phyloP scores from a whole-genome alignment of 2,113 vertebrate genomes.

The Ascaphus truei region DNA sequence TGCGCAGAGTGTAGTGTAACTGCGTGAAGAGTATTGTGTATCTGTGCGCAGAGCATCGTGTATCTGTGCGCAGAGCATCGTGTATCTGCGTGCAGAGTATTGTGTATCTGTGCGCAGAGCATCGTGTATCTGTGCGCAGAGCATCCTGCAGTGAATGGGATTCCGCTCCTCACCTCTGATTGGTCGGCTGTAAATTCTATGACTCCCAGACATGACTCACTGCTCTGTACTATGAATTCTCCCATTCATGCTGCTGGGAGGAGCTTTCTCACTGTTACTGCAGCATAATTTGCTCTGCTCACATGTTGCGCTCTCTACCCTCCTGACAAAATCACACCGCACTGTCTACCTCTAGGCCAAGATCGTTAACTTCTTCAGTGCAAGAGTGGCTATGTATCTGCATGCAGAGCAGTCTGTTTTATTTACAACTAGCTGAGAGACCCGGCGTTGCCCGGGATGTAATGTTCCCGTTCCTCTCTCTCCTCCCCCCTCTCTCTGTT shows the following conservation, averaged over 20 bases:
- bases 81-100: not conserved
- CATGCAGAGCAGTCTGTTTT: not conserved
- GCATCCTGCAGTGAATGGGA: not conserved
- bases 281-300: conserved; percentile 31
- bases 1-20: not conserved
- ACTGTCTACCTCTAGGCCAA: not conserved
- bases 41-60: not conserved
- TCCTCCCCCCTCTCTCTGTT: no score
- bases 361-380: not conserved
- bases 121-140: no score
- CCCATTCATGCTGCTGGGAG: conserved; percentile 32
- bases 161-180: not conserved
- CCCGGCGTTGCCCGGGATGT: no score
- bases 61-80: not conserved
- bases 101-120: no score
- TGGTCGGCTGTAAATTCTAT: not conserved
- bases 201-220: not conserved
- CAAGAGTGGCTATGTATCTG: not conserved
- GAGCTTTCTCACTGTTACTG: conserved; percentile 14
- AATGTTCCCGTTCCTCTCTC: no score
- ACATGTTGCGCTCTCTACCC: conserved; percentile 20
- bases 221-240: conserved; percentile 7
- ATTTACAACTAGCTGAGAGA: no score
- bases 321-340: conserved; percentile 29
- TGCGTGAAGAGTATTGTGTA: not conserved